A percentile compares a stretch with the other conserved stretches of the same genome.
These are phyloP conservation scores for Caradrina kadenii DNA, from an alignment of 2,888 invertebrate species.

Conservation along the genomic window DNA sequence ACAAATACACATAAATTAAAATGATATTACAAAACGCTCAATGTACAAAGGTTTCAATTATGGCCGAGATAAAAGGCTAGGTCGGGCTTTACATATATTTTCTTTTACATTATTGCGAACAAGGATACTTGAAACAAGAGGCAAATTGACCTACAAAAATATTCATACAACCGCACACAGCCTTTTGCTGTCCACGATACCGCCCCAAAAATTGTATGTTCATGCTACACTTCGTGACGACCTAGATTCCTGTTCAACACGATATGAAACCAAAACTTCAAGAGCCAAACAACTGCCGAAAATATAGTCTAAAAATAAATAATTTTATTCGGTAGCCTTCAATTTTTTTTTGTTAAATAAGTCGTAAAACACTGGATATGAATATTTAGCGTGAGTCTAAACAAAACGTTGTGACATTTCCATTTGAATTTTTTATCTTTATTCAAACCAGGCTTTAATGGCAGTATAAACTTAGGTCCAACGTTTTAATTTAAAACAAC, in stretches of 20 bases:
- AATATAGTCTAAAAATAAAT: conserved; percentile 18
- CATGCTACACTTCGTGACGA: conserved; percentile 17
- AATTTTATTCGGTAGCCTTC: neutral
- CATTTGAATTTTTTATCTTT: conserved; percentile 47
- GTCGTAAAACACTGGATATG: conserved; percentile 50
- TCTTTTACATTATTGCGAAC: neutral
- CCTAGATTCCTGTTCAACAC: conserved; percentile 26
- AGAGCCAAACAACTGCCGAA: conserved; percentile 8
- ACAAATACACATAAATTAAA: neutral
- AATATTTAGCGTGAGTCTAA: conserved; percentile 44
- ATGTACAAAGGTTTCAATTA: neutral
- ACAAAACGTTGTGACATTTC: conserved; percentile 35
- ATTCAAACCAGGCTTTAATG: conserved; percentile 53
- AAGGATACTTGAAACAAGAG: conserved; percentile 19
- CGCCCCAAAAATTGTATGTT: conserved; percentile 32
- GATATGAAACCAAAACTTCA: conserved; percentile 27
- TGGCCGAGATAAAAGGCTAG: neutral
- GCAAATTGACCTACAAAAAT: conserved; percentile 39
- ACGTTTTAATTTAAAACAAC: conserved; percentile 53
- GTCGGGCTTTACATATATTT: neutral
- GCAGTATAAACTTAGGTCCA: conserved; percentile 51
- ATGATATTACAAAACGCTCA: neutral
- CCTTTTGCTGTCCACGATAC: conserved; percentile 32
- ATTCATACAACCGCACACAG: conserved; percentile 44
- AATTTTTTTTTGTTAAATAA: conserved; percentile 26